phyloP scores from a whole-genome alignment of 2,888 invertebrate genomes.

The Eupithecia tripunctaria region DNA sequence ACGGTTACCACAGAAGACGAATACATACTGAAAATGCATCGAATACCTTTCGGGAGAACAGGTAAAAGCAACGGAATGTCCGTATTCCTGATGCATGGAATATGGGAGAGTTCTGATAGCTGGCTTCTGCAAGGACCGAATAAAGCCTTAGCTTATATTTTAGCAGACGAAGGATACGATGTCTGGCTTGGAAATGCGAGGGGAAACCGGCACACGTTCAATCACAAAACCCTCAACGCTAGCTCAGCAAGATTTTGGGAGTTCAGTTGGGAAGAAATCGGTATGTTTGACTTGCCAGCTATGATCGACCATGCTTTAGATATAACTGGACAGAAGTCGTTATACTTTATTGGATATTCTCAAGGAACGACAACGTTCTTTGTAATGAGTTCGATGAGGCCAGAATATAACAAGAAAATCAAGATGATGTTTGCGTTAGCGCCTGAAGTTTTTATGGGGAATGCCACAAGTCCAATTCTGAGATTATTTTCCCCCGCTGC shows the following conservation, averaged over 20 bases:
- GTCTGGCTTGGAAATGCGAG: constrained; percentile 94
- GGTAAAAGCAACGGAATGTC: constrained; percentile 57
- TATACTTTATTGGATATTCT: constrained; percentile 89
- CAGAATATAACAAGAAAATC: constrained; percentile 84
- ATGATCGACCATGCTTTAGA: constrained; percentile 86
- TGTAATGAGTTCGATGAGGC: constrained; percentile 80
- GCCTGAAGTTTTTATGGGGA: constrained; percentile 62
- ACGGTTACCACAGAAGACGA: constrained; percentile 64
- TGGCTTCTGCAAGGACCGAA: constrained; percentile 84
- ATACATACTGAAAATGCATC: constrained; percentile 65
- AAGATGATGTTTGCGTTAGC: constrained; percentile 83
- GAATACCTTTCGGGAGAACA: constrained; percentile 54
- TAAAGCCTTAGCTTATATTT: constrained; percentile 85
- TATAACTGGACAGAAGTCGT: constrained; percentile 72
- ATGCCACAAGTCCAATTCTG: constrained; percentile 48
- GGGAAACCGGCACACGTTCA: constrained; percentile 85
- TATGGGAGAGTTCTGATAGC: constrained; percentile 79
- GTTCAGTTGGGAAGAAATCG: constrained; percentile 90
- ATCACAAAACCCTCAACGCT: constrained; percentile 54
- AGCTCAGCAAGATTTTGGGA: constrained; percentile 64
- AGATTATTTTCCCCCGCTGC: constrained; percentile 59
- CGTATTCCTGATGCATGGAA: constrained; percentile 91
- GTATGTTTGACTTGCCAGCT: constrained; percentile 88
- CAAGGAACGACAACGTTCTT: constrained; percentile 86
- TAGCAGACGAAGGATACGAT: constrained; percentile 87